Evolutionary conservation across 2,888 invertebrate species (phyloP).

Genomic region (Cephus runcator): DNA sequence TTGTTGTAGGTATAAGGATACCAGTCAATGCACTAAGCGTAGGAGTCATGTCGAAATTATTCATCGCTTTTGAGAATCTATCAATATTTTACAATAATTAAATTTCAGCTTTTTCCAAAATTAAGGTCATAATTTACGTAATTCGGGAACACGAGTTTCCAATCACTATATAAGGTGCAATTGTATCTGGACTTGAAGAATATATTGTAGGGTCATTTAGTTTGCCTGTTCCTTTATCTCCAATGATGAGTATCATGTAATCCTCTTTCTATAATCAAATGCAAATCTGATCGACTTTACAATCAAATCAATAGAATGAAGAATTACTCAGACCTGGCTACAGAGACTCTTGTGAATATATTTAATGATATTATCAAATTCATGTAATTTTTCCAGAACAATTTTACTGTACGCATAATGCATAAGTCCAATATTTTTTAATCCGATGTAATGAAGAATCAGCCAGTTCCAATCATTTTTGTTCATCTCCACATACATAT

Average conservation of each 20-base stretch:
- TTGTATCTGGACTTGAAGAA: background rate
- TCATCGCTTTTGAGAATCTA: background rate
- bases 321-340: background rate
- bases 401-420: background rate
- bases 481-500: background rate
- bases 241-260: constrained; percentile 9
- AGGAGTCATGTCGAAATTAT: constrained; percentile 7
- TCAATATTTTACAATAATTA: background rate
- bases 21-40: constrained; percentile 10
- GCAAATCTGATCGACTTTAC: background rate
- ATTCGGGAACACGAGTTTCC: background rate
- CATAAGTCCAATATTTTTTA: background rate
- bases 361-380: constrained; percentile 4
- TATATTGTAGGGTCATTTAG: background rate
- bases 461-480: constrained; percentile 13
- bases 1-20: constrained; percentile 9
- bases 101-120: background rate
- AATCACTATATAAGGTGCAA: background rate
- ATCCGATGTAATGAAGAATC: constrained; percentile 9
- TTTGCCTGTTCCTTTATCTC: constrained; percentile 8
- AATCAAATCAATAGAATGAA: background rate
- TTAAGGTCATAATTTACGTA: background rate
- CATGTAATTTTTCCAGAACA: background rate
- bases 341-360: background rate
- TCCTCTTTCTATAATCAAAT: constrained; percentile 3